Evolutionary conservation across 2,113 vertebrate genomes (phyloP), one percentile per base, ranked within the genome.

Genomic region (Hemiscyllium ocellatum): DNA sequence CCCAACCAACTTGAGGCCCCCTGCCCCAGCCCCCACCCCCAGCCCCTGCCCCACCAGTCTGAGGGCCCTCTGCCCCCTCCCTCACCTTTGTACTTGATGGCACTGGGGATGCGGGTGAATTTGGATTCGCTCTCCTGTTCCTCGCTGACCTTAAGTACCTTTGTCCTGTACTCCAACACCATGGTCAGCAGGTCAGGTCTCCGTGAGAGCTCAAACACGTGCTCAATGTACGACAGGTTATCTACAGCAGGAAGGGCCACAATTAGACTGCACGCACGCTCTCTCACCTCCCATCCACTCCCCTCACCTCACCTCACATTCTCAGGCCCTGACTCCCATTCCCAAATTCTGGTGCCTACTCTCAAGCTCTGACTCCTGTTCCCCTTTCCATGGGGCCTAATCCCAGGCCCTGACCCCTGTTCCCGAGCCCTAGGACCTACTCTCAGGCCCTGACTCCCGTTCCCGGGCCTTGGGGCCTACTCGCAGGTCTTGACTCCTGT

Each of bases 81-180:
- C 22, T 26, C 69, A 26, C 99, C 99, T 98, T 99, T 99, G 97
- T 99, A 99, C 96, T 99, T 99, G 98, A 99, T 99, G 97, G 99
- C 98, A 22, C 98, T 99, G 96, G 99, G 99, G 96, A 99, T 99
- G 96, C 99, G 98, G 13, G 99, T 99, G 95, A 99, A 98, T 97
- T 99, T 99, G 96, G 98, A 99, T 97, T 99, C 99, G 93, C 99
- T 98, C 97, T 99, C 99, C 19, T 99, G 98, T 37, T 99, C 98
- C 97, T 98, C 99, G 0, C 98, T 98, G 97, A 99, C 99, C 97
- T 99, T 99, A 78, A 99, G 98, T 94, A 99, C 99, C 56, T 98
- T 98, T 78, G 99, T 99, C 96, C 99, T 98, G 95, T 99, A 99
- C 97, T 98, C 98, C 33, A 99, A 98, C 96, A 99, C 98, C 96